A percentile compares a stretch with the other conserved stretches of the same genome.
Evolutionary conservation across 2,888 invertebrate genomes (phyloP).

Genomic region (Villa cingulata): DNA sequence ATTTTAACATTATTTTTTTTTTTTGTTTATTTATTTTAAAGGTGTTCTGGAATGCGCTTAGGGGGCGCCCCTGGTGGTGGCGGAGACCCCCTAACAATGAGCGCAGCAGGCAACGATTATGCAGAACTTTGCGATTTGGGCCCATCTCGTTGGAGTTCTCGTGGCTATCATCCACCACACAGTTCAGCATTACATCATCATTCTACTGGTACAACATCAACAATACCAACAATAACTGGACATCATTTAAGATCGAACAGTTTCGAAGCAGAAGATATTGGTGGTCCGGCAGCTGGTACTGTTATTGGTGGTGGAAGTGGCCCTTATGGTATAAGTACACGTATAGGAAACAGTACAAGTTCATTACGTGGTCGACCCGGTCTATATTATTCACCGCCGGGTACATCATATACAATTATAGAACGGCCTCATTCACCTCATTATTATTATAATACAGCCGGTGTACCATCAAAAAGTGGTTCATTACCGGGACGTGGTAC

Average conservation of each 20-base stretch:
- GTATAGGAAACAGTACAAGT: constrained; percentile 36
- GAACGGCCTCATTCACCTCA: constrained; percentile 61
- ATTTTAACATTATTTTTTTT: neutral
- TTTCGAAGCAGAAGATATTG: constrained; percentile 37
- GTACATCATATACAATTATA: constrained; percentile 78
- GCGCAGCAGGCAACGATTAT: constrained; percentile 38
- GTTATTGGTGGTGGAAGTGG: constrained; percentile 25
- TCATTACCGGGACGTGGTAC: constrained; percentile 41
- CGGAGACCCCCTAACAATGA: constrained; percentile 35
- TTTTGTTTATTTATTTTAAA: constrained; percentile 8
- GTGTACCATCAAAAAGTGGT: constrained; percentile 33
- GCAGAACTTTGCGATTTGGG: constrained; percentile 39
- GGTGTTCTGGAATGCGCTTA: constrained; percentile 22
- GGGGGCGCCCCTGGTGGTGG: constrained; percentile 21
- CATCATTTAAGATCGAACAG: constrained; percentile 28
- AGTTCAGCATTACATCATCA: constrained; percentile 20
- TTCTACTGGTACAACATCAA: constrained; percentile 15
- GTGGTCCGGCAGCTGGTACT: constrained; percentile 24
- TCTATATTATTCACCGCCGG: constrained; percentile 75
- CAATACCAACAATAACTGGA: neutral
- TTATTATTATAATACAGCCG: constrained; percentile 39
- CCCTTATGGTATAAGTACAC: constrained; percentile 25
- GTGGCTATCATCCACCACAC: constrained; percentile 31
- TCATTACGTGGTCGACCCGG: constrained; percentile 47
- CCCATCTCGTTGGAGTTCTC: constrained; percentile 36